phyloP scores from a whole-genome alignment of 1,140 invertebrate genomes.

The Himalopsyche phryganea region DNA sequence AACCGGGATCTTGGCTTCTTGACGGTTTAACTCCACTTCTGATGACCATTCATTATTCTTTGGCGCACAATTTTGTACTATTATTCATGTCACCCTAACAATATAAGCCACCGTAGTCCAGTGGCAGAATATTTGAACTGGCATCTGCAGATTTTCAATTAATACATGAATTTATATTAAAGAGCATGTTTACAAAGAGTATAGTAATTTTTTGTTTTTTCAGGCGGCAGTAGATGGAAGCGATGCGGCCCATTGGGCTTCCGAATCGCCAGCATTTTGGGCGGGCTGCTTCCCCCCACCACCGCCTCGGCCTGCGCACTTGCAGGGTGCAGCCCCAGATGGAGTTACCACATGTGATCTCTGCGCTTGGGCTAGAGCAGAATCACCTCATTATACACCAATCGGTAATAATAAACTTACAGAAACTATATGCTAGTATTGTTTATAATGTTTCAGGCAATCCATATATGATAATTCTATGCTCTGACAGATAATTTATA shows the following conservation, averaged over 20 bases:
- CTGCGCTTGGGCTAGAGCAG: constrained; percentile 57
- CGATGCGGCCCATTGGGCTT: background rate
- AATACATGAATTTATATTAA: too few relatives aligned
- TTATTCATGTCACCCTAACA: too few relatives aligned
- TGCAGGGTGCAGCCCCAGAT: constrained; percentile 42
- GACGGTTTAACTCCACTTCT: too few relatives aligned
- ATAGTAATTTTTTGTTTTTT: background rate
- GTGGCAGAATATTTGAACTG: too few relatives aligned
- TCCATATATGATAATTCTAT: background rate
- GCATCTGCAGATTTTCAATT: too few relatives aligned
- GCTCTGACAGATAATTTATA: background rate
- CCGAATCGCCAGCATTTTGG: background rate
- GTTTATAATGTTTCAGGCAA: too few relatives aligned
- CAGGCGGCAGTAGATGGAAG: background rate
- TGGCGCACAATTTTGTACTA: too few relatives aligned
- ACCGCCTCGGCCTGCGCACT: background rate
- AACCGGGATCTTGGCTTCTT: too few relatives aligned
- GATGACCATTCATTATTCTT: too few relatives aligned
- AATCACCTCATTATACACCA: background rate
- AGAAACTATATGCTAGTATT: background rate
- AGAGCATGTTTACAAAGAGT: too few relatives aligned
- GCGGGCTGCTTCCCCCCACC: background rate
- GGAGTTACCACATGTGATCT: constrained; percentile 62
- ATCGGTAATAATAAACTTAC: background rate
- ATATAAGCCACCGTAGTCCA: too few relatives aligned